phyloP scores from a whole-genome alignment of 2,797 vertebrate species.

The Pipistrellus pipistrellus region DNA sequence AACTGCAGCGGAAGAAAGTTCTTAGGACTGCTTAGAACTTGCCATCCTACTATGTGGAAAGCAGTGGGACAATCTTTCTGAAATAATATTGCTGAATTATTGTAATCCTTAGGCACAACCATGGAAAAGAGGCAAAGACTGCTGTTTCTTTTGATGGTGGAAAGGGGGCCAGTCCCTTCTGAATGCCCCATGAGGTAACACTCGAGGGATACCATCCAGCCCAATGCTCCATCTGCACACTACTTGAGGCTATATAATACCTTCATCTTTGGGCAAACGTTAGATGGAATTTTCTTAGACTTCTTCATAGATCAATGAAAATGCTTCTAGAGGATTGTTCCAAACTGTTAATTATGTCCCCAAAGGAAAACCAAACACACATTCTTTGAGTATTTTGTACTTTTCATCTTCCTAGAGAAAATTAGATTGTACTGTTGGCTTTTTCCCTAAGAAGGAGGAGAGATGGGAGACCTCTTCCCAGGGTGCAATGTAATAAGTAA shows the following conservation, averaged over 20 bases:
- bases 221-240: background rate
- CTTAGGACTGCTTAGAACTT: background rate
- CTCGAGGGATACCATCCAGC: background rate
- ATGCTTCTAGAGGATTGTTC: constrained; percentile 36
- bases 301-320: constrained; percentile 53
- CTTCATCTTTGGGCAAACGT: constrained; percentile 13
- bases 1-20: background rate
- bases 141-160: background rate
- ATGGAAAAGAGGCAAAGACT: constrained; percentile 6
- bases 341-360: background rate
- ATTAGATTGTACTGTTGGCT: constrained; percentile 7
- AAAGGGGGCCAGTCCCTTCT: background rate
- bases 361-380: constrained; percentile 48
- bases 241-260: background rate
- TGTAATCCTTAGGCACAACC: background rate
- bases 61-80: constrained; percentile 23
- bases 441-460: background rate
- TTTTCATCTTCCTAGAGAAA: constrained; percentile 60
- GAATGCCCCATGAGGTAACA: background rate
- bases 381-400: constrained; percentile 45
- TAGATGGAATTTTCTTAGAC: constrained; percentile 38
- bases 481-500: constrained; percentile 59
- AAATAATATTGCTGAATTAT: background rate
- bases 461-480: background rate
- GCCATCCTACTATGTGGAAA: background rate